Percentiles rank a stretch among this genome's conserved stretches.
Conservation (phyloP, 2,888 invertebrate species). For the Abrostola tripartita region DNA sequence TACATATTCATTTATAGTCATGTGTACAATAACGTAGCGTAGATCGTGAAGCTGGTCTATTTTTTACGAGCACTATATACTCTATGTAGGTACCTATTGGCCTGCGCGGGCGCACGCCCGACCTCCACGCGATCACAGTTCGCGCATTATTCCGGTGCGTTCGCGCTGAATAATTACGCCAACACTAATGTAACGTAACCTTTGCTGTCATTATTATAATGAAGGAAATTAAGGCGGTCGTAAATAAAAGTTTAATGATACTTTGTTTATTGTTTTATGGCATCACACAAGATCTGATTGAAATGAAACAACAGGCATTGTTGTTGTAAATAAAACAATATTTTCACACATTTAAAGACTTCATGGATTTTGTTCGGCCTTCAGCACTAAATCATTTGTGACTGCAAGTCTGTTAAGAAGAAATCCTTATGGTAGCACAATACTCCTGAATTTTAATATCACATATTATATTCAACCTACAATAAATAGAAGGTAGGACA, state of each 20-base stretch:
- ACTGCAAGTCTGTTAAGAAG: too few species aligned
- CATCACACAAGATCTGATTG: too few species aligned
- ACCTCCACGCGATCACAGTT: constrained; percentile 45
- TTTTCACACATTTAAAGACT: too few species aligned
- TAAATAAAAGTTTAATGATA: background rate
- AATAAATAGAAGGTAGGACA: too few species aligned
- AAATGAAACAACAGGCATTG: background rate
- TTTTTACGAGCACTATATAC: constrained; percentile 44
- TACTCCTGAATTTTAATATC: too few species aligned
- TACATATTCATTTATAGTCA: too few species aligned
- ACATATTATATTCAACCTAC: too few species aligned
- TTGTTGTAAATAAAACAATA: too few species aligned
- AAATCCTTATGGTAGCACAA: too few species aligned
- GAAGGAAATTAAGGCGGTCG: constrained; percentile 26
- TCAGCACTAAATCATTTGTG: too few species aligned
- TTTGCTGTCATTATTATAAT: constrained; percentile 50
- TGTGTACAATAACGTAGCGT: constrained; percentile 45
- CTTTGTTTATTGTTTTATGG: constrained; percentile 1
- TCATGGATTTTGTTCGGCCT: too few species aligned
- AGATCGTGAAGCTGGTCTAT: constrained; percentile 54
- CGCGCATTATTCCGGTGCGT: constrained; percentile 44
- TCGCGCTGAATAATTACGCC: constrained; percentile 62
- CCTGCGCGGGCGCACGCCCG: constrained; percentile 33
- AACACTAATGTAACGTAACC: constrained; percentile 56
- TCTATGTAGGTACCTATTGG: constrained; percentile 22